Conservation (phyloP, 2,888 invertebrate species). For the Agrilus mali region DNA sequence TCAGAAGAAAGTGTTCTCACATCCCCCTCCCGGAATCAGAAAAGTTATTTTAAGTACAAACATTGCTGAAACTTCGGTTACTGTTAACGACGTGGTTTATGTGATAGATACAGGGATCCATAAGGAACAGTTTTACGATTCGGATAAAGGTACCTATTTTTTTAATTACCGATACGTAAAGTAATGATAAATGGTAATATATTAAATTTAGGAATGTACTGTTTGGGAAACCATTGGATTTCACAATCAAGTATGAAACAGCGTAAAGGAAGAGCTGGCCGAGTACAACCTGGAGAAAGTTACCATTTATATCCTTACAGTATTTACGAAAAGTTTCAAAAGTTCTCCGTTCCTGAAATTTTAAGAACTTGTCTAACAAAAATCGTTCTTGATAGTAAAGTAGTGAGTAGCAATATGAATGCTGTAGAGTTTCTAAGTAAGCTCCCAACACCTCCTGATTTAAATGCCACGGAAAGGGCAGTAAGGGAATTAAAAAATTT, state of each 20-base stretch:
- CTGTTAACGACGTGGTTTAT: conserved; percentile 55
- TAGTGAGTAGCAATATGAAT: conserved; percentile 43
- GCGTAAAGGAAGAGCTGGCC: conserved; percentile 55
- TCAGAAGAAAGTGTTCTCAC: conserved; percentile 44
- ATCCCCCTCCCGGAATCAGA: conserved; percentile 37
- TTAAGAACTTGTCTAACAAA: conserved; percentile 42
- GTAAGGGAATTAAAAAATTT: conserved; percentile 46
- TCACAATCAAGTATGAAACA: conserved; percentile 50
- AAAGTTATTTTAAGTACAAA: conserved; percentile 62
- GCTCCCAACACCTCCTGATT: conserved; percentile 49
- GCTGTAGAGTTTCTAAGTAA: conserved; percentile 45
- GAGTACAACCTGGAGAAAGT: conserved; percentile 49
- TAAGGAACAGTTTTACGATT: conserved; percentile 42
- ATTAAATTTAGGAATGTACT: conserved; percentile 27
- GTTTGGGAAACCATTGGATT: conserved; percentile 46
- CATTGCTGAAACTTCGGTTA: conserved; percentile 61
- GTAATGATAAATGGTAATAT: not conserved
- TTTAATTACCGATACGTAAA: not conserved
- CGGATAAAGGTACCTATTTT: conserved; percentile 34
- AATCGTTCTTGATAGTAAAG: conserved; percentile 46
- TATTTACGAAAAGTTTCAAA: conserved; percentile 36
- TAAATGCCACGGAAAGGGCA: conserved; percentile 39
- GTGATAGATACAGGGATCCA: conserved; percentile 54
- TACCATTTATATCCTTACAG: conserved; percentile 42
- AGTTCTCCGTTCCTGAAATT: conserved; percentile 50